Base-by-base conservation (phyloP, 2,113 vertebrate species). In the Onychorhynchus coronatus region DNA sequence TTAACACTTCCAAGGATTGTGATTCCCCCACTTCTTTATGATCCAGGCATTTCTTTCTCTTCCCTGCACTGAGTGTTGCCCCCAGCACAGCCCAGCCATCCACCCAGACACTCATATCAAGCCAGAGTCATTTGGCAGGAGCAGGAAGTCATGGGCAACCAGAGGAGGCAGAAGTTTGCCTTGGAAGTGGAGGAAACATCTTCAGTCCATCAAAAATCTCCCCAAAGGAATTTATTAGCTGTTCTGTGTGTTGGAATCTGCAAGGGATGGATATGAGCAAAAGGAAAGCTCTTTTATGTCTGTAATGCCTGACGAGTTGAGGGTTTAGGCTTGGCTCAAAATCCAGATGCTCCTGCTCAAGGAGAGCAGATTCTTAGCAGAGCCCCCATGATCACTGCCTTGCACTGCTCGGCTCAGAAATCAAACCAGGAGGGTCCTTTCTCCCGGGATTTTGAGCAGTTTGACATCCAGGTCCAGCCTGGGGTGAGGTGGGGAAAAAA, bases 311-410 rank as follows among this genome's bases (percentile, higher is more conserved):
- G 46, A n/a, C 27, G 18, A 42, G 17, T 39, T 47, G 56, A 59
- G 44, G 68, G 62, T 21, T 80, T 66, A 25, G 50, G 50, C 37
- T 83, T 25, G 50, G 52, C 17, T 39, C 61, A 87, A 50, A 19
- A 44, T 53, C 66, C 67, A 68, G 59, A 62, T 58, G 42, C 37
- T 77, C 27, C 53, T 67, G 56, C 67, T 84, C 37, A 25, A 41
- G 53, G 53, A 67, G 30, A 50, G 59, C 33, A 72, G 37, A 63
- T 44, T 55, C 20, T 75, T 2, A 6, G 10, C 0, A 1, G 15
- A 72, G 35, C 35, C 33, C 15, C 28, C 1, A 1, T 0, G 1
- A 35, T 71, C 1, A 0, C 25, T 70, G 37, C 53, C 25, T 74
- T 35, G 41, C 6, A 3, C 14, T 1, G 2, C 33, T 62, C 1